A percentile compares a stretch with the other conserved stretches of the same genome.
Conservation (phyloP, 2,888 invertebrate species). For the Craniophora ligustri region DNA sequence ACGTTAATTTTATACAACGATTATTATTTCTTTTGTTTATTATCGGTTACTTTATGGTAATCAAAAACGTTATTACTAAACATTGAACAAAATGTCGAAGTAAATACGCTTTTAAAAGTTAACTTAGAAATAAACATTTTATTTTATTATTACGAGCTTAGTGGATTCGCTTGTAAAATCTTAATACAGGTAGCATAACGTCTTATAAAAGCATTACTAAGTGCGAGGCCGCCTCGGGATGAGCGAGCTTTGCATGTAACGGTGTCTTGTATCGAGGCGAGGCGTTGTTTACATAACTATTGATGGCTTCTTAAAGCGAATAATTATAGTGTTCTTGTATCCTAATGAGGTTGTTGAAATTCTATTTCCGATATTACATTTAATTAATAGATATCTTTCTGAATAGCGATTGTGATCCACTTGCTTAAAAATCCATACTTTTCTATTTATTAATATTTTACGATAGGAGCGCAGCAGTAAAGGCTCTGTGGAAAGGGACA, state of each 20-base stretch:
- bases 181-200: slow-evolving; percentile 3
- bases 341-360: neutral
- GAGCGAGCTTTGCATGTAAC: slow-evolving; percentile 1
- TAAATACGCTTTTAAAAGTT: neutral
- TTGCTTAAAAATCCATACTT: too few relatives aligned
- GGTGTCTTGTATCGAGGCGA: neutral
- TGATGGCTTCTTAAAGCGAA: neutral
- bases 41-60: neutral
- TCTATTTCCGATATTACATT: neutral
- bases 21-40: neutral
- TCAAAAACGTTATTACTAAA: neutral
- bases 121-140: slow-evolving; percentile 4
- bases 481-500: too few relatives aligned
- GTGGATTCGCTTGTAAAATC: slow-evolving; percentile 18
- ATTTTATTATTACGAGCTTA: slow-evolving; percentile 9
- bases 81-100: slow-evolving; percentile 10
- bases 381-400: neutral
- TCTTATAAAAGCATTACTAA: slow-evolving; percentile 4
- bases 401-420: neutral
- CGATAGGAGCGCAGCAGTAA: too few relatives aligned
- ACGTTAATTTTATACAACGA: neutral
- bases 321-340: too few relatives aligned
- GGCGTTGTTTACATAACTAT: neutral
- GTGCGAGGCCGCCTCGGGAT: neutral
- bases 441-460: too few relatives aligned